These are phyloP conservation scores for Acanthosepion lycidas DNA, from an alignment of 2,888 invertebrate genomes.

Conservation along the genomic window DNA sequence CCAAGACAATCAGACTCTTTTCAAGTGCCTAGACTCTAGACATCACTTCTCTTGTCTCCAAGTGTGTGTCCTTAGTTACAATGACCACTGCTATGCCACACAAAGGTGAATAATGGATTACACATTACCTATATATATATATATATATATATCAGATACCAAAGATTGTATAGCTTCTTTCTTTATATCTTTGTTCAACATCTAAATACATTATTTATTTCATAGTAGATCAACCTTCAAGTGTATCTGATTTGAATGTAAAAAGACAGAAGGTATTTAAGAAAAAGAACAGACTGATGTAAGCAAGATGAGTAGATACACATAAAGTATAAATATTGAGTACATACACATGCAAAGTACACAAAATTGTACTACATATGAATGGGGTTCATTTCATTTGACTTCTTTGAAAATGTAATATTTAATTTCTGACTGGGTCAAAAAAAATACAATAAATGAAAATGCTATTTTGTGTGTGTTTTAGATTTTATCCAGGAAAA, in stretches of 20 bases:
- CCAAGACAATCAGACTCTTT: not conserved
- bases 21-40: not conserved
- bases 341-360: no score
- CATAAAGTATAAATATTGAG: no score
- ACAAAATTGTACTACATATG: no score
- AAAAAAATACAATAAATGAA: no score
- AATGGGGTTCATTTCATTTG: no score
- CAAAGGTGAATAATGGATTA: not conserved
- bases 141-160: not conserved
- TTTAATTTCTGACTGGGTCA: no score
- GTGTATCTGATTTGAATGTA: not conserved
- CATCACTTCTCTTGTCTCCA: constrained; percentile 9
- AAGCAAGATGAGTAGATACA: no score
- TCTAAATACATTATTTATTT: not conserved
- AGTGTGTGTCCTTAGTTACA: not conserved
- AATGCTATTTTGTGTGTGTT: no score
- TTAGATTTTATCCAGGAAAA: no score
- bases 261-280: not conserved
- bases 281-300: no score
- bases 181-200: not conserved
- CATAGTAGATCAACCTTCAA: not conserved
- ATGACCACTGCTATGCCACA: not conserved
- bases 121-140: not conserved
- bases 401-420: no score
- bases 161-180: constrained; percentile 12